phyloP scores from a whole-genome alignment of 2,888 invertebrate genomes.

The Eucera pruinosa region DNA sequence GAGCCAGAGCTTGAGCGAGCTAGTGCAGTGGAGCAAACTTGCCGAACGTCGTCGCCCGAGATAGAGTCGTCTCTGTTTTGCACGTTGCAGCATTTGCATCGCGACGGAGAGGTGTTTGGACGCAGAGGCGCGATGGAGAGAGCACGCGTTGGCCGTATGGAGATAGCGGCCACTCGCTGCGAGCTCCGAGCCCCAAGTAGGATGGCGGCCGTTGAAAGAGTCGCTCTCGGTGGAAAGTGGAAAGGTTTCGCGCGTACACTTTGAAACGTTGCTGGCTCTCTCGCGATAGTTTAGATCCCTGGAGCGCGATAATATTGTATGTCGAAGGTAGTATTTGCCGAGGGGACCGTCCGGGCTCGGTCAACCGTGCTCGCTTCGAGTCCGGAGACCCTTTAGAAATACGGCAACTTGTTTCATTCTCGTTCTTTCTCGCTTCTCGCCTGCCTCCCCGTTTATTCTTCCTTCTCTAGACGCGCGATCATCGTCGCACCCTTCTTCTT shows the following conservation, averaged over 20 bases:
- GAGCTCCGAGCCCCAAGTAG: slow-evolving; percentile 13
- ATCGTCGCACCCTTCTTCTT: slow-evolving; percentile 9
- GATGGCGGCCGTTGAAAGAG: slow-evolving; percentile 11
- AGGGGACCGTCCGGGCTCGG: slow-evolving; percentile 56
- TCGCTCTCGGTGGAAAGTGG: slow-evolving; percentile 32
- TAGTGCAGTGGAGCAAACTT: too few species aligned
- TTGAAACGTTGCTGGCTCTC: slow-evolving; percentile 59
- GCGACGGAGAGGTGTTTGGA: too few species aligned
- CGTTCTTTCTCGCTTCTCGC: background rate
- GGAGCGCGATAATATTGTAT: slow-evolving; percentile 80
- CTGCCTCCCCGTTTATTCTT: slow-evolving; percentile 33
- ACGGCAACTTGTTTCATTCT: slow-evolving; percentile 71
- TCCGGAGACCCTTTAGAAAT: slow-evolving; percentile 69
- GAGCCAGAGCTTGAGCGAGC: too few species aligned
- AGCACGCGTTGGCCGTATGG: too few species aligned
- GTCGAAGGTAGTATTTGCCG: slow-evolving; percentile 74
- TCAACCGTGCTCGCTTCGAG: slow-evolving; percentile 38
- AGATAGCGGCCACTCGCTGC: background rate
- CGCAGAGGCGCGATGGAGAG: too few species aligned
- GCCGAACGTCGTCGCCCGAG: too few species aligned
- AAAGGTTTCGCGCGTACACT: slow-evolving; percentile 43
- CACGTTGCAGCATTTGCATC: too few species aligned
- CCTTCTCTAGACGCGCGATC: slow-evolving; percentile 28
- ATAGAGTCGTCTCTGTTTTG: too few species aligned
- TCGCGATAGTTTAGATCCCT: slow-evolving; percentile 76